These are phyloP conservation scores for Drosophila melanica DNA, from an alignment of 1,140 invertebrate genomes.

Conservation along the genomic window DNA sequence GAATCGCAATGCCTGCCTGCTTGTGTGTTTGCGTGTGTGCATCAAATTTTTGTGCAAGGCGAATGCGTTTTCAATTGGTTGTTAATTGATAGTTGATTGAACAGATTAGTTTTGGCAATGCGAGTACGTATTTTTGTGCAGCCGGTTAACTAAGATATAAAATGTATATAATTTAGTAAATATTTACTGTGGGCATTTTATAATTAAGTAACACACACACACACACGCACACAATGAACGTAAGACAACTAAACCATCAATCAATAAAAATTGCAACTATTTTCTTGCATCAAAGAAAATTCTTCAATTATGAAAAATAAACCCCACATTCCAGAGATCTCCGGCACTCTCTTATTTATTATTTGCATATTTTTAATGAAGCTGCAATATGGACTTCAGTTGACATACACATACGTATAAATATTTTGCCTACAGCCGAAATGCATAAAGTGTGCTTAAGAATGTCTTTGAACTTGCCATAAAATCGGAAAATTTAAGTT, in stretches of 20 bases:
- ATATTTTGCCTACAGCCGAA: slow-evolving; percentile 19
- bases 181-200: too few species aligned
- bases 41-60: slow-evolving; percentile 2
- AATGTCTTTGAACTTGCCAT: slow-evolving; percentile 39
- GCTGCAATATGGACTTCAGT: slow-evolving; percentile 20
- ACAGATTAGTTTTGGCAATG: slow-evolving; percentile 24
- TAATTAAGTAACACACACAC: not conserved
- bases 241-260: slow-evolving; percentile 3
- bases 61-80: slow-evolving; percentile 44
- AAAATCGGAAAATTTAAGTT: slow-evolving; percentile 22
- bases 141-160: too few species aligned
- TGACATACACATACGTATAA: not conserved
- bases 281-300: slow-evolving; percentile 24
- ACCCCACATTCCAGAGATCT: not conserved
- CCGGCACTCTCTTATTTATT: not conserved
- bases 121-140: too few species aligned
- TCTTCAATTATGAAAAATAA: slow-evolving; percentile 1
- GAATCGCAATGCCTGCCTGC: not conserved
- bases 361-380: slow-evolving; percentile 44
- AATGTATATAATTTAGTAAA: too few species aligned
- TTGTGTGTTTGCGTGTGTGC: not conserved
- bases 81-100: slow-evolving; percentile 55
- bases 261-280: slow-evolving; percentile 11
- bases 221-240: not conserved
- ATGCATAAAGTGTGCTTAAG: slow-evolving; percentile 44